A percentile compares a stretch with the other conserved stretches of the same genome.
phyloP scores from a whole-genome alignment of 2,888 invertebrate genomes.

The Scaptomyza cyrtandrae region DNA sequence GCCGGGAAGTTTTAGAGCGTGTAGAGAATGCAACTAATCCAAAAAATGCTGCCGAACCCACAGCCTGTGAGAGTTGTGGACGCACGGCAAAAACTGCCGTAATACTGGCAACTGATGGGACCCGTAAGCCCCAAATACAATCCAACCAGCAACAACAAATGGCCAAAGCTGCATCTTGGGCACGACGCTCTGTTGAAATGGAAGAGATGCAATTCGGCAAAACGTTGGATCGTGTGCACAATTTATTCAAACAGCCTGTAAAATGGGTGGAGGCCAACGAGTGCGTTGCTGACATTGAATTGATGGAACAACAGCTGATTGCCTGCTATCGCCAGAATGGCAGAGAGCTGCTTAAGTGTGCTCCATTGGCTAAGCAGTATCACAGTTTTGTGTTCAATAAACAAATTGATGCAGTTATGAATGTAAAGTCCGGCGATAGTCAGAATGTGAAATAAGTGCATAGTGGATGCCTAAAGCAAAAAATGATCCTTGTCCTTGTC shows the following conservation, averaged over 20 bases:
- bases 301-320: conserved; percentile 51
- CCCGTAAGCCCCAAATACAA: not conserved
- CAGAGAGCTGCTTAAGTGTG: conserved; percentile 57
- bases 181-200: conserved; percentile 48
- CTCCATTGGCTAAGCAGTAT: conserved; percentile 57
- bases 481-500: not conserved
- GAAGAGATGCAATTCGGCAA: conserved; percentile 60
- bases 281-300: conserved; percentile 46
- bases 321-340: conserved; percentile 53
- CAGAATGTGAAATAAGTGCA: conserved; percentile 12
- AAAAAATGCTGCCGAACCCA: not conserved
- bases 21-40: conserved; percentile 41
- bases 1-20: conserved; percentile 59
- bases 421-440: conserved; percentile 15
- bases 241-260: conserved; percentile 47
- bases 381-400: conserved; percentile 60
- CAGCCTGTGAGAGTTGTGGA: conserved; percentile 30
- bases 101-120: not conserved
- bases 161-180: conserved; percentile 28
- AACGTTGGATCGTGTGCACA: conserved; percentile 56
- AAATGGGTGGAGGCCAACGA: conserved; percentile 54
- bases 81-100: not conserved
- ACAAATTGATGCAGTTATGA: conserved; percentile 39
- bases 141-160: conserved; percentile 8
- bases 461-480: not conserved